Evolutionary conservation across 2,113 vertebrate genomes (phyloP).

Genomic region (Rhinoptilus africanus): DNA sequence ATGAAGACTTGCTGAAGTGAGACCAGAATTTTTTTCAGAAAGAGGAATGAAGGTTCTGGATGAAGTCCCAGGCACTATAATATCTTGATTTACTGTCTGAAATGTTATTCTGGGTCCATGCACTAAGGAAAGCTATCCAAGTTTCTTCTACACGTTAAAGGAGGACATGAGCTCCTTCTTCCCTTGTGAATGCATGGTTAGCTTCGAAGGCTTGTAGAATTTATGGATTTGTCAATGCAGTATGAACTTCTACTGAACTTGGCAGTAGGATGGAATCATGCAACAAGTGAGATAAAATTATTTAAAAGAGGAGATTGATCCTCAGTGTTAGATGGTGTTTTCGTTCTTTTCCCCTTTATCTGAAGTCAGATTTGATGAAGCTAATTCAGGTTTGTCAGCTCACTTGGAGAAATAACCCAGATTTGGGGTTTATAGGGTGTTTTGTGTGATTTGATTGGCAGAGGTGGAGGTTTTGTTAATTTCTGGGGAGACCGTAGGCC

Average conservation of each 20-base stretch:
- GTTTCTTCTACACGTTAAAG: not conserved
- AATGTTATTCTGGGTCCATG: not conserved
- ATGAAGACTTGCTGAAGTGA: conserved; percentile 55
- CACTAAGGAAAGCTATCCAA: not conserved
- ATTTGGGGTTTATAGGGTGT: not conserved
- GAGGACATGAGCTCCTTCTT: not conserved
- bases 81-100: not conserved
- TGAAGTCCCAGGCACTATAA: not conserved
- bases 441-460: not conserved
- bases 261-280: not conserved
- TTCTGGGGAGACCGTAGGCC: no score
- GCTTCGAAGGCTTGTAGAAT: not conserved
- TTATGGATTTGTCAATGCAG: conserved; percentile 2
- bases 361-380: not conserved
- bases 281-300: not conserved
- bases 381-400: not conserved
- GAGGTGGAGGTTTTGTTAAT: not conserved
- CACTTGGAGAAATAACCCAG: not conserved
- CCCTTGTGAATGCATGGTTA: not conserved
- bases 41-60: not conserved
- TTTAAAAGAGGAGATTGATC: not conserved
- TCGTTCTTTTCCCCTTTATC: not conserved
- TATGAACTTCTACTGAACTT: conserved; percentile 6
- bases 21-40: conserved; percentile 20
- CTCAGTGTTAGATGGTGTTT: not conserved